Evolutionary conservation across 2,888 invertebrate genomes (phyloP), one percentile per base, ranked within the genome.

Genomic region (Cheilosia vernalis): DNA sequence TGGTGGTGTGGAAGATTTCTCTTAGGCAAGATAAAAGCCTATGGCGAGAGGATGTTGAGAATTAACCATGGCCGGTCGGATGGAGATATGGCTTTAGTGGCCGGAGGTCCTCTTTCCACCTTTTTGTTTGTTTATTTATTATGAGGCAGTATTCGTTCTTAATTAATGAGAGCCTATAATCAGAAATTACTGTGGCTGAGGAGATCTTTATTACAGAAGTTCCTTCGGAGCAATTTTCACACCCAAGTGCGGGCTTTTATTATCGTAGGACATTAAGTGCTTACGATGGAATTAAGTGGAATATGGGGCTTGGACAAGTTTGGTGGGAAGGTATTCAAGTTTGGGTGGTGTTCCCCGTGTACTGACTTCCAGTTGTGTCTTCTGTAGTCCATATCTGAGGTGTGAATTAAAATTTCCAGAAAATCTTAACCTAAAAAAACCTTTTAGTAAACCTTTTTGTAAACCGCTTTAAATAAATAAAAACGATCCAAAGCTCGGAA

Each of bases 101-200:
- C 1, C 27, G 9, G 15, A 10, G 10, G 13, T 37, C 13, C 15
- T n/a, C 33, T 15, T 10, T n/a, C 10, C 55, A 19, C 9, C 30
- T 30, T 30, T 40, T 60, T 76, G 51, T 60, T 66, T 67, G n/a
- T 53, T 44, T 56, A 42, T 67, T 77, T 77, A 60, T 61, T 77
- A 77, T 77, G 44, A 60, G 67, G 51, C 47, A 44, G 60, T 60
- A 51, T 67, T 53, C 60, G 33, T 67, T 44, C 53, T 47, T 67
- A 77, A 77, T 77, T 77, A 77, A 67, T 67, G 76, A 60, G 51
- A 33, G 51, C 4, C 21, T n/a, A 51, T 51, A 24, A 51, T 13
- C 24, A 15, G 15, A 56, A 24, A 56, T 27, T 15, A 51, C 27
- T 27, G 15, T 27, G 24, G 47, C 17, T 47, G 7, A 19, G 19